Percentiles rank a stretch among this genome's conserved stretches.
Conservation (phyloP, 1,140 invertebrate genomes). For the Bilobella aurantiaca region DNA sequence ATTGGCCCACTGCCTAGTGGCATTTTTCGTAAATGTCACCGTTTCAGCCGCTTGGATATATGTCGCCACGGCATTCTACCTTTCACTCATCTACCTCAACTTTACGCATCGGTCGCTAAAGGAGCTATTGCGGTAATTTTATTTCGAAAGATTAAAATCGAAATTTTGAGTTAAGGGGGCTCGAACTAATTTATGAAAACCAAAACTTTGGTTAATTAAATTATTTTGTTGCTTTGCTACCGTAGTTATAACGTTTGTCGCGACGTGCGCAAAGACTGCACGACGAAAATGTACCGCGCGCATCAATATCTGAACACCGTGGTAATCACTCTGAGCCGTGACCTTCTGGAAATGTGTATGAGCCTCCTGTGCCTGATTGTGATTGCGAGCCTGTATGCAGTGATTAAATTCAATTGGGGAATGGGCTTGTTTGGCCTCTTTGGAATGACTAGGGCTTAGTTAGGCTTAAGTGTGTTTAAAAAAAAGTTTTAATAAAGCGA, state of each 20-base stretch:
- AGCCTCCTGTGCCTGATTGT: neutral
- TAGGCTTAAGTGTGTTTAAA: too few relatives aligned
- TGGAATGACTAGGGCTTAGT: neutral
- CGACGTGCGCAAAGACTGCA: neutral
- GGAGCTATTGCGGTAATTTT: too few relatives aligned
- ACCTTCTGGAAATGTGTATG: neutral
- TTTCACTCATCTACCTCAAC: neutral
- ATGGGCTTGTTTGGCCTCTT: neutral
- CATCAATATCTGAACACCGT: neutral
- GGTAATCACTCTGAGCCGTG: neutral
- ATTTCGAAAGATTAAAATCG: too few relatives aligned
- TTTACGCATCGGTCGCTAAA: neutral
- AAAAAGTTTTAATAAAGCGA: too few relatives aligned
- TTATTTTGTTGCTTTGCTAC: neutral
- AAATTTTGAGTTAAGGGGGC: too few relatives aligned
- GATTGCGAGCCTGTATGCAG: neutral
- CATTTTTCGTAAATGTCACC: too few relatives aligned
- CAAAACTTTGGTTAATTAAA: neutral
- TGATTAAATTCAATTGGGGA: neutral
- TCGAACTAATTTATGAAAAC: too few relatives aligned
- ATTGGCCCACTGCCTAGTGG: too few relatives aligned
- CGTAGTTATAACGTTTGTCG: neutral
- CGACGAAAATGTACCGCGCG: neutral
- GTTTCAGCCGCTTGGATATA: neutral
- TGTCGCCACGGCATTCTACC: neutral